These are phyloP conservation scores for Malurus leucopterus DNA, from an alignment of 2,797 vertebrate genomes.

Conservation along the genomic window DNA sequence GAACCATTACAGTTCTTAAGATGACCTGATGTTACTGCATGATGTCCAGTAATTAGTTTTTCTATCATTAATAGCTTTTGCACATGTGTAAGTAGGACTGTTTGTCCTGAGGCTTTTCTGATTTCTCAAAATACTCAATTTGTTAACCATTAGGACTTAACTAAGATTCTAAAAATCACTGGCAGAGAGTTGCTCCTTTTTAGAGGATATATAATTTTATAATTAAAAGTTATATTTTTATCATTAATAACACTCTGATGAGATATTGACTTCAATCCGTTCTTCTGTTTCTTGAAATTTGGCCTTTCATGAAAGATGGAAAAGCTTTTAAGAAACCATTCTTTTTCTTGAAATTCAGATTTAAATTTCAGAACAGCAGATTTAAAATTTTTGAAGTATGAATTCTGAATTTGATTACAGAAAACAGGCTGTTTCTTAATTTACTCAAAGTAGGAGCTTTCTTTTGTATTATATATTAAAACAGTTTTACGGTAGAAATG, in stretches of 20 bases:
- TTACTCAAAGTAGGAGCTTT: background rate
- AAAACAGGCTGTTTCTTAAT: background rate
- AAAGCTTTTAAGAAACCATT: background rate
- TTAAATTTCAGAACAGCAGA: background rate
- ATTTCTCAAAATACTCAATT: background rate
- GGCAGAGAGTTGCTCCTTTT: background rate
- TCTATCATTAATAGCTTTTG: background rate
- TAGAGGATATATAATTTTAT: background rate
- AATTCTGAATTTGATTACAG: background rate
- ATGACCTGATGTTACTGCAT: background rate
- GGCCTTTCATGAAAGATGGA: background rate
- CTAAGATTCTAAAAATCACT: background rate
- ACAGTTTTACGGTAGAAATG: background rate
- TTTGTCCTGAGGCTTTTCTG: background rate
- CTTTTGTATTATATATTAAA: background rate
- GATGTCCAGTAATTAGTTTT: background rate
- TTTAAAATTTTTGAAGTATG: background rate
- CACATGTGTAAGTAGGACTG: background rate
- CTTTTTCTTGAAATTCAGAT: background rate
- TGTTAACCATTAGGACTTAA: background rate
- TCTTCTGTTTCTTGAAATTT: background rate
- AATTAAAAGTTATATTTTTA: background rate
- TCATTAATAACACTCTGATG: background rate
- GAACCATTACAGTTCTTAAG: background rate
- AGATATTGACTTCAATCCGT: background rate